These are phyloP conservation scores for Hesperia comma DNA, from an alignment of 2,888 invertebrate species.

Conservation along the genomic window DNA sequence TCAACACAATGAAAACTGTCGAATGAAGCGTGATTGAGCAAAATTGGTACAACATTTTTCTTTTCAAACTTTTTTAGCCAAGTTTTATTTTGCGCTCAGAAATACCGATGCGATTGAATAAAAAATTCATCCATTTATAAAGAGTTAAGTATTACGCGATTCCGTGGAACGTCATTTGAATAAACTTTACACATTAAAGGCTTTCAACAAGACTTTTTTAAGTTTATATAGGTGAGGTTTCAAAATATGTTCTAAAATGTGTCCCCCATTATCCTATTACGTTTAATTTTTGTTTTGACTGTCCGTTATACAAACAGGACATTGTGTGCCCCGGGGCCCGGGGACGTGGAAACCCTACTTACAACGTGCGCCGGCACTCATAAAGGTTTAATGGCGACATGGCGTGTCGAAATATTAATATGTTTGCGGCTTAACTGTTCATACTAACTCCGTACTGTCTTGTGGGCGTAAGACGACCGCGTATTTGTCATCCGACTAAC, in stretches of 20 bases:
- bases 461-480: conserved; percentile 68
- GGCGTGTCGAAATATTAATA: conserved; percentile 77
- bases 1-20: conserved; percentile 15
- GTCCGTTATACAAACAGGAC: not conserved
- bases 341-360: conserved; percentile 48
- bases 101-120: not conserved
- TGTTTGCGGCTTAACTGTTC: conserved; percentile 65
- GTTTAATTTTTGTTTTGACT: conserved; percentile 7
- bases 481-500: conserved; percentile 77
- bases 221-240: not conserved
- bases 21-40: conserved; percentile 22
- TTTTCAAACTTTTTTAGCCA: not conserved
- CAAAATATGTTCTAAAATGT: not conserved
- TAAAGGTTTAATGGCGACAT: conserved; percentile 75
- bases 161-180: not conserved
- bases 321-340: conserved; percentile 38
- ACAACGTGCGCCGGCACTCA: conserved; percentile 60
- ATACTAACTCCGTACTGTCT: conserved; percentile 61
- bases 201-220: not conserved
- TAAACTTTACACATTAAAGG: not conserved
- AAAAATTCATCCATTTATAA: not conserved
- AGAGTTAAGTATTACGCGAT: not conserved
- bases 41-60: conserved; percentile 17
- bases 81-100: conserved; percentile 2
- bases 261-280: not conserved